These are phyloP conservation scores for Brenthis ino DNA, from an alignment of 2,888 invertebrate species.

Conservation along the genomic window DNA sequence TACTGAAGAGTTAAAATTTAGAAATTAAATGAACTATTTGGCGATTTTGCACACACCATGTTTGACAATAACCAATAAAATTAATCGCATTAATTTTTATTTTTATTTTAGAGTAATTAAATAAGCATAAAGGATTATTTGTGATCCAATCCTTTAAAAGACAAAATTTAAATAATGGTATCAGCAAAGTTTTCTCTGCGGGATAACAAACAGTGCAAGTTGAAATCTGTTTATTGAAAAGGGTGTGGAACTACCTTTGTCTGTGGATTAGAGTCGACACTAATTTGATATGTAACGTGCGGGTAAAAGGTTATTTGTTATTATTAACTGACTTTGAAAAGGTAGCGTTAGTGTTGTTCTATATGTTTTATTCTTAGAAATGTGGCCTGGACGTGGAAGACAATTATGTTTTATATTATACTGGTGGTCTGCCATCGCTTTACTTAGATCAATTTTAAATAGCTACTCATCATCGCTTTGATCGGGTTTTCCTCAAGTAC, in stretches of 20 bases:
- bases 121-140: background rate
- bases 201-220: slow-evolving; percentile 15
- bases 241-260: slow-evolving; percentile 20
- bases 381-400: too few relatives aligned
- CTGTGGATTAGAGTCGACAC: slow-evolving; percentile 16
- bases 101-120: too few relatives aligned
- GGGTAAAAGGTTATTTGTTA: slow-evolving; percentile 10
- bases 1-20: too few relatives aligned
- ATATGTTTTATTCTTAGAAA: background rate
- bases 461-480: too few relatives aligned
- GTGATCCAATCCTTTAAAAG: background rate
- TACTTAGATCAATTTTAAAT: too few relatives aligned
- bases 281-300: slow-evolving; percentile 15
- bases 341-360: background rate
- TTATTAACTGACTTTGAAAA: slow-evolving; percentile 7
- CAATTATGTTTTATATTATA: too few relatives aligned
- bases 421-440: too few relatives aligned
- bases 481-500: too few relatives aligned
- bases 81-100: too few relatives aligned
- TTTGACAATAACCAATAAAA: too few relatives aligned
- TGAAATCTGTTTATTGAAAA: slow-evolving; percentile 25
- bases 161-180: slow-evolving; percentile 11
- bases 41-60: too few relatives aligned
- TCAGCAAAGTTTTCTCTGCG: background rate
- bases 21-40: too few relatives aligned